Base-by-base conservation (phyloP, 2,113 vertebrate species). In the Pelecanoides urinatrix region DNA sequence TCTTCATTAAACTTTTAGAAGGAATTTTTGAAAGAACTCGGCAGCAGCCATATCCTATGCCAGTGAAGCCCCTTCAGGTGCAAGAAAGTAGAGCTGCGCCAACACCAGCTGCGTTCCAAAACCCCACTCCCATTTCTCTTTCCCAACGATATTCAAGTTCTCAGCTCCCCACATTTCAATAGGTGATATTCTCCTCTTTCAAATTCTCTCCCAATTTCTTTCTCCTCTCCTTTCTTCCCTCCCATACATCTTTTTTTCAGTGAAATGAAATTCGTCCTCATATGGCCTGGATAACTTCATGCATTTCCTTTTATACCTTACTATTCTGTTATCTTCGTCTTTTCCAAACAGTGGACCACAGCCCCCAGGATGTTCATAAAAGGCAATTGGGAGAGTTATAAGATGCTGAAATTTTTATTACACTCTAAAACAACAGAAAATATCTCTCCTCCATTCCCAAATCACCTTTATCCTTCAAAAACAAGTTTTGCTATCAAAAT, bases 291-390 rank as follows among this genome's bases (percentile, higher is more conserved):
- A 83, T 62, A 95, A 70, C 20, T 92, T 92, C 15, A 90, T n/a
- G 55, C 30, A 73, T 88, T 90, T 92, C 27, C 32, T 84, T 92
- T 84, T 78, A 66, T 40, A 88, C 63, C 59, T 68, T 83, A 67
- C 34, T 79, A 53, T 85, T 91, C 58, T 79, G 42, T 78, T 90
- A 91, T 73, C n/a, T 66, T 58, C 32, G 18, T 73, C 80, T 73
- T 92, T 94, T 89, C 74, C 71, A 95, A 79, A 84, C 49, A 78
- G 53, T 44, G 70, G 86, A 89, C 87, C 89, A 89, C 71, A 85
- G 72, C 23, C 53, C 92, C 86, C 84, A 96, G 65, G 74, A 91
- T 68, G 55, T 88, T 91, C 89, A 95, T 87, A 92, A 95, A 97
- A 82, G 58, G 53, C 84, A 95, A 76, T 0, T 82, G 70, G 58